A percentile compares a stretch with the other conserved stretches of the same genome.
Evolutionary conservation across 2,888 invertebrate species (phyloP).

Genomic region (Aphidius colemani): DNA sequence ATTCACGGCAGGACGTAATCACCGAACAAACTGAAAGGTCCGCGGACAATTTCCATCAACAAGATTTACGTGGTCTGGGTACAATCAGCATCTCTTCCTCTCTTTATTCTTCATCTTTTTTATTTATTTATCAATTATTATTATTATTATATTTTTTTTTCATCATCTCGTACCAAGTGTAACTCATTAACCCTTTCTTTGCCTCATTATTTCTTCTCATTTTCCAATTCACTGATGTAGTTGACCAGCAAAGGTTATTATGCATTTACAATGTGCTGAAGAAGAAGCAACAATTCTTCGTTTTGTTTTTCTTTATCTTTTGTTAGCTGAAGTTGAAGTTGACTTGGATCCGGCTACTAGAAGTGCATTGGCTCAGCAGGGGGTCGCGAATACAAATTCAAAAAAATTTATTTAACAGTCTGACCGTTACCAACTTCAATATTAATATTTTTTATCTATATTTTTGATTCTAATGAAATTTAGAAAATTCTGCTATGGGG

Average conservation of each 20-base stretch:
- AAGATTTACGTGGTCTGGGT: slow-evolving; percentile 55
- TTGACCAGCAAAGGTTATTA: no score
- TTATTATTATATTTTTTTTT: no score
- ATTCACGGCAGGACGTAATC: slow-evolving; percentile 53
- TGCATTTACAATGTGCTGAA: not conserved
- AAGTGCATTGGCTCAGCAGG: slow-evolving; percentile 59
- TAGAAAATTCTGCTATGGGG: no score
- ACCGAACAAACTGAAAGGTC: slow-evolving; percentile 52
- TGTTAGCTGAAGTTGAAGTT: slow-evolving; percentile 38
- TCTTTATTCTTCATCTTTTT: slow-evolving; percentile 11
- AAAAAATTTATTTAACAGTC: slow-evolving; percentile 5
- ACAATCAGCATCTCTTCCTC: slow-evolving; percentile 44
- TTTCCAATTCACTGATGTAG: not conserved
- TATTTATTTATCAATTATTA: slow-evolving; percentile 1
- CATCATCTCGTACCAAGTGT: no score
- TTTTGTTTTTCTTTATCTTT: slow-evolving; percentile 21
- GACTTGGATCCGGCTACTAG: slow-evolving; percentile 51
- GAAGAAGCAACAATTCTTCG: slow-evolving; percentile 20
- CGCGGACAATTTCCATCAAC: slow-evolving; percentile 55
- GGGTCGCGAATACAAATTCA: slow-evolving; percentile 53
- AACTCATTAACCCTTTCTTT: not conserved
- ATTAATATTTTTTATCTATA: slow-evolving; percentile 4
- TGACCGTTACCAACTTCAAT: slow-evolving; percentile 1
- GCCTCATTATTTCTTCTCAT: slow-evolving; percentile 12
- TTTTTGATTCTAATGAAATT: slow-evolving; percentile 9